Conservation (phyloP, 2,113 vertebrate species). For the Acanthisitta chloris region DNA sequence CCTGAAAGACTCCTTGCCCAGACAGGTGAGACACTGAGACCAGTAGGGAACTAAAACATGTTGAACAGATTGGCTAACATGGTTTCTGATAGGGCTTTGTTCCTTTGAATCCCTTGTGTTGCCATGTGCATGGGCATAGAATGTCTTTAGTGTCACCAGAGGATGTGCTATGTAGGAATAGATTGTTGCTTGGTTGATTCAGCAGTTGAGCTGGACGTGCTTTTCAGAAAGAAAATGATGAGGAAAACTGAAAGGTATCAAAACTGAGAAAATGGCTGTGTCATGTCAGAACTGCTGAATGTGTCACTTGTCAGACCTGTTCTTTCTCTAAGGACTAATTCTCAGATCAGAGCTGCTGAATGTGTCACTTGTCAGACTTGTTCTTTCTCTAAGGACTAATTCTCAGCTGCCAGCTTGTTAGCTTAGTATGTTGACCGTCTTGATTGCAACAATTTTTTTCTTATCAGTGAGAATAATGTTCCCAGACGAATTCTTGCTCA, state of each 20-base stretch:
- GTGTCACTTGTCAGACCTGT: not conserved
- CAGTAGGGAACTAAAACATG: not conserved
- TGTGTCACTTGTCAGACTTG: no score
- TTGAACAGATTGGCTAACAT: not conserved
- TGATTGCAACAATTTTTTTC: no score
- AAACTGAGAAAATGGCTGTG: not conserved
- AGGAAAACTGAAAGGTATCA: not conserved
- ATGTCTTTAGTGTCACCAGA: rapidly evolving
- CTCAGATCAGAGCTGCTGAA: no score
- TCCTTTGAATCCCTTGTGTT: not conserved
- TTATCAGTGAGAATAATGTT: no score
- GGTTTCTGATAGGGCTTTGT: not conserved
- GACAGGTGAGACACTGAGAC: not conserved
- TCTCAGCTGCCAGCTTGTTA: no score
- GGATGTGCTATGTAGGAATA: not conserved
- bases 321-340: not conserved
- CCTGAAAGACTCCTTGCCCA: not conserved
- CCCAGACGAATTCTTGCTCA: no score
- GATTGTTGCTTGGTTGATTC: not conserved
- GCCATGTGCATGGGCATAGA: rapidly evolving
- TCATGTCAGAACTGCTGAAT: not conserved
- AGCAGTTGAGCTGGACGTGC: not conserved
- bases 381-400: no score
- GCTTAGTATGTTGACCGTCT: no score
- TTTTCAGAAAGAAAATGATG: not conserved